Evolutionary conservation across 2,113 vertebrate genomes (phyloP).

Genomic region (Thalassarche chlororhynchos): DNA sequence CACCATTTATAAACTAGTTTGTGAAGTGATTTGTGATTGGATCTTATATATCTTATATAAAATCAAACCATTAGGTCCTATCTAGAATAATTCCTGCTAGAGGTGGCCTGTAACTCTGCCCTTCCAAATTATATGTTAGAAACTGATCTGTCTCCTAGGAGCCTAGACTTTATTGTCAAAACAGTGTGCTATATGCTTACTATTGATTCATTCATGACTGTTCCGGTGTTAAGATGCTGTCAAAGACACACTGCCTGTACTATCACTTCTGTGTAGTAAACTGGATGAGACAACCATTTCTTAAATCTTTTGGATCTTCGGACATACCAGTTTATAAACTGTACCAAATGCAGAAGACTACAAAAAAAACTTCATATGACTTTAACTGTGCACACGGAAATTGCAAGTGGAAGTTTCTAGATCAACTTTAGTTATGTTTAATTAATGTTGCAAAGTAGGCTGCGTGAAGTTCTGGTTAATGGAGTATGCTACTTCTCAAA

Average conservation of each 20-base stretch:
- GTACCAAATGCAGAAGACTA: neutral
- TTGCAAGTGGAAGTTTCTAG: neutral
- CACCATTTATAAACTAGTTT: neutral
- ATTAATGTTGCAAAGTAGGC: neutral
- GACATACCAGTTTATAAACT: neutral
- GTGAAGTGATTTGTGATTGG: neutral
- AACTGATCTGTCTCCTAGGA: neutral
- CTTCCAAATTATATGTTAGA: neutral
- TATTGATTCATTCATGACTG: too few relatives aligned
- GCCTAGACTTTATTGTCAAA: neutral
- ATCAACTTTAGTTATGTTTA: neutral
- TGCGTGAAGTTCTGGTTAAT: neutral
- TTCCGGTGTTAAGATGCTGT: accelerated
- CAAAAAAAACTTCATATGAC: neutral
- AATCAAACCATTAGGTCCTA: neutral
- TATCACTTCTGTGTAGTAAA: neutral
- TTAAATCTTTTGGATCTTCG: neutral
- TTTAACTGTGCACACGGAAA: neutral
- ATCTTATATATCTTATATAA: neutral
- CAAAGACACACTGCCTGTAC: neutral
- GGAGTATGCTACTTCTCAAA: neutral
- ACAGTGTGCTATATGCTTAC: neutral
- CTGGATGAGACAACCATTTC: neutral
- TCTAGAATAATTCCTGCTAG: neutral
- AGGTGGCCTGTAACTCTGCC: neutral